phyloP scores from a whole-genome alignment of 2,113 vertebrate genomes.

The Circaetus gallicus region DNA sequence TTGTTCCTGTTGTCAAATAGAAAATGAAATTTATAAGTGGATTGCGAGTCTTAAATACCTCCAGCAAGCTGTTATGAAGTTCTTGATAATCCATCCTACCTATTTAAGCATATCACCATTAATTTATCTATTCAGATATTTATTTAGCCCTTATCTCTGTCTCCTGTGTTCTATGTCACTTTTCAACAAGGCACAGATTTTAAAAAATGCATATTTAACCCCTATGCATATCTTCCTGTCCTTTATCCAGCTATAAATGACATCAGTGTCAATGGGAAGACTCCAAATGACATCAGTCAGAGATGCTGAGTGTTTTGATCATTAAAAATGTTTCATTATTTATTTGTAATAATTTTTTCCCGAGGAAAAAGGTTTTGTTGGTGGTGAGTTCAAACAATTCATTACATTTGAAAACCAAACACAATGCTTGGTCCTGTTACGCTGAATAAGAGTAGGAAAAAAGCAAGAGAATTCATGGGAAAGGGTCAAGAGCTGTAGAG shows the following conservation, averaged over 20 bases:
- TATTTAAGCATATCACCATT: neutral
- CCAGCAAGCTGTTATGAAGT: neutral
- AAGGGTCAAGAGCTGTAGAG: neutral
- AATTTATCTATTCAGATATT: neutral
- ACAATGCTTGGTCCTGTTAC: neutral
- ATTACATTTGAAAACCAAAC: neutral
- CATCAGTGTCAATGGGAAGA: neutral
- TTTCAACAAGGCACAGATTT: neutral
- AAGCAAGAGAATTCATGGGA: neutral
- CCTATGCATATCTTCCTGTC: neutral
- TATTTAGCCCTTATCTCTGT: neutral
- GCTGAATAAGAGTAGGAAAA: neutral
- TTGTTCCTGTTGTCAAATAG: neutral
- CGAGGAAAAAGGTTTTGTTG: neutral
- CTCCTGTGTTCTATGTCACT: neutral
- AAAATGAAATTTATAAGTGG: neutral
- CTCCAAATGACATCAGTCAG: neutral
- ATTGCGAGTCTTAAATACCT: neutral
- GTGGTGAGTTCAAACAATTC: neutral
- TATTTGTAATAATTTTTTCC: neutral
- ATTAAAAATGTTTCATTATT: neutral
- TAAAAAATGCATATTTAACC: rapidly evolving
- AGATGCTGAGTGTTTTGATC: neutral
- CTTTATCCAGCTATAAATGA: neutral
- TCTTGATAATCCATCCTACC: neutral